phyloP scores from a whole-genome alignment of 1,140 invertebrate genomes.

The Calephelis virginiensis region DNA sequence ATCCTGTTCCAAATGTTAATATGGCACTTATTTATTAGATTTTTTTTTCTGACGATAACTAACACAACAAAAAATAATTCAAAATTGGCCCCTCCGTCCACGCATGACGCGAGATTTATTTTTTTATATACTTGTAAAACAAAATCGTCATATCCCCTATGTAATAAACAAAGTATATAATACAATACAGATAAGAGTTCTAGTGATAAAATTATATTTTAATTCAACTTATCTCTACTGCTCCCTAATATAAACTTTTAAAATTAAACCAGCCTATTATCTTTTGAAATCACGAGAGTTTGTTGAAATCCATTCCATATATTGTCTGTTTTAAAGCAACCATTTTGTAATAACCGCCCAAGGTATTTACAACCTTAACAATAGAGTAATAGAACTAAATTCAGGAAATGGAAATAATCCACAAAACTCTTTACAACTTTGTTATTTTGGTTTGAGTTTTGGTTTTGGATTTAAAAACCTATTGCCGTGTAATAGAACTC shows the following conservation, averaged over 20 bases:
- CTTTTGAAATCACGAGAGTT: slow-evolving; percentile 6
- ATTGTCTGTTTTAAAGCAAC: background rate
- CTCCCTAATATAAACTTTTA: background rate
- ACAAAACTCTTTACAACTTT: background rate
- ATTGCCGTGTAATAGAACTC: background rate
- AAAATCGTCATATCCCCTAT: no score
- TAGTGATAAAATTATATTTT: no score
- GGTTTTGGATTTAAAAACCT: background rate
- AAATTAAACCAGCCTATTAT: slow-evolving; percentile 14
- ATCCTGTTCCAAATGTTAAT: no score
- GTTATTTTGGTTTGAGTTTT: background rate
- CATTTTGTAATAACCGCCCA: background rate
- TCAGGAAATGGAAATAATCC: background rate
- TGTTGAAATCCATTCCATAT: slow-evolving; percentile 13
- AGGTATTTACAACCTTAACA: background rate
- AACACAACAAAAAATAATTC: no score
- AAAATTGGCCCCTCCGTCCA: no score
- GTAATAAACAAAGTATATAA: no score
- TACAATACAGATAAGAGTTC: no score
- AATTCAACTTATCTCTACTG: no score
- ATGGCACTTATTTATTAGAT: no score
- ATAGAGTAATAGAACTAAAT: background rate
- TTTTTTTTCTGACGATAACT: no score
- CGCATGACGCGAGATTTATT: no score
- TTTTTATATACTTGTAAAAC: no score